Percentiles rank a stretch among this genome's conserved stretches.
phyloP scores from a whole-genome alignment of 2,113 vertebrate species.

The Hippocampus mohnikei region DNA sequence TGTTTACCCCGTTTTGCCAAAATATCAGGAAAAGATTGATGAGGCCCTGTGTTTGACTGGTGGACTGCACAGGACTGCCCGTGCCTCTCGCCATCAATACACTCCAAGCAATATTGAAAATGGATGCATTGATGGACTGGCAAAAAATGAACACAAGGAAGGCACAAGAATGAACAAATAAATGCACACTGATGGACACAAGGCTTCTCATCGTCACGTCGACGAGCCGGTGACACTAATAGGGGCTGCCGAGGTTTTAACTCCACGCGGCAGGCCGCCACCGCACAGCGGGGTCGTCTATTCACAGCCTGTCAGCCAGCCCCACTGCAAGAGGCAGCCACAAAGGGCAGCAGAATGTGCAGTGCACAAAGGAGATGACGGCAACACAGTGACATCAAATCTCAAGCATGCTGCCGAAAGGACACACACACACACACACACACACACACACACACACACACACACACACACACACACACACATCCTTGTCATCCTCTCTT shows the following conservation, averaged over 20 bases:
- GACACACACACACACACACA: conserved; percentile 7
- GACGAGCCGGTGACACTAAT: conserved; percentile 69
- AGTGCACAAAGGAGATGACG: conserved; percentile 57
- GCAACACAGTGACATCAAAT: conserved; percentile 60
- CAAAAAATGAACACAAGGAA: conserved; percentile 13
- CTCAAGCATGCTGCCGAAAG: conserved; percentile 54
- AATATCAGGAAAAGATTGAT: conserved; percentile 21
- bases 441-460: no score
- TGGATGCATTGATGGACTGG: neutral
- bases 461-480: no score
- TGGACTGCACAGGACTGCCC: no score
- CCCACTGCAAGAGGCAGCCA: conserved; percentile 45
- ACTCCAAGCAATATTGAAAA: neutral
- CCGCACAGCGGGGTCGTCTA: conserved; percentile 65
- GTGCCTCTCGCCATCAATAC: neutral
- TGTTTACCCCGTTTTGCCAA: conserved; percentile 1
- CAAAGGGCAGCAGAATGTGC: conserved; percentile 64
- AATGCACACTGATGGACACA: neutral
- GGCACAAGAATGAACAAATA: conserved; percentile 24
- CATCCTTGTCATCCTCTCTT: conserved; percentile 39
- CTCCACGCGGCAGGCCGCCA: conserved; percentile 61
- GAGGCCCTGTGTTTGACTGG: conserved; percentile 8
- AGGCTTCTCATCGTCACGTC: conserved; percentile 44
- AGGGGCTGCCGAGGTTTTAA: conserved; percentile 64
- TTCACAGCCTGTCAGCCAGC: conserved; percentile 67